Percentiles rank a stretch among this genome's conserved stretches.
These are phyloP conservation scores for Sarcophilus harrisii DNA, from an alignment of 2,797 vertebrate genomes.

Conservation along the genomic window DNA sequence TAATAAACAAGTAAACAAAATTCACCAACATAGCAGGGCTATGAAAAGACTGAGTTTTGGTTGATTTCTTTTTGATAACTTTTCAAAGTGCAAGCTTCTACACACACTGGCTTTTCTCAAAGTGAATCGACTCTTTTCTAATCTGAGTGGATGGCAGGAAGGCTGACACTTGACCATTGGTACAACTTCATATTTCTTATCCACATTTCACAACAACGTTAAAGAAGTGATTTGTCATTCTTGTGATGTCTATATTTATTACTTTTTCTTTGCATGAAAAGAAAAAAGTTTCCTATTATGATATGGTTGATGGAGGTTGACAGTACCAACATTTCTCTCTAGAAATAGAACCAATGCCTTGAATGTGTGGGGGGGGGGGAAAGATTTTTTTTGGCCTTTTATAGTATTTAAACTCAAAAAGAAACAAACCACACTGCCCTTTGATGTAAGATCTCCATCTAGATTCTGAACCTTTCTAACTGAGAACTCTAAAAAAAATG, in stretches of 20 bases:
- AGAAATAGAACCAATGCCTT: conserved; percentile 67
- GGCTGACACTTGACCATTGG: background rate
- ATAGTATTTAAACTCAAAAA: conserved; percentile 72
- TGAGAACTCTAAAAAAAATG: conserved; percentile 70
- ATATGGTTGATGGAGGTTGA: conserved; percentile 69
- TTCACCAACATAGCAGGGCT: background rate
- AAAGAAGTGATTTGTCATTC: conserved; percentile 8
- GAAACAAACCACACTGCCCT: conserved; percentile 72
- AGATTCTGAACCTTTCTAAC: conserved; percentile 61
- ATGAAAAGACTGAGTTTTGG: background rate
- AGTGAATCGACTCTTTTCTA: background rate
- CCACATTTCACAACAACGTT: background rate
- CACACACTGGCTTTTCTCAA: background rate
- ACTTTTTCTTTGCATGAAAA: conserved; percentile 62
- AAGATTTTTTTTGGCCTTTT: conserved; percentile 69
- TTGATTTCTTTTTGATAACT: background rate
- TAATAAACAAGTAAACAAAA: background rate
- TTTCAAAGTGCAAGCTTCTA: background rate
- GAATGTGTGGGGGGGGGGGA: background rate
- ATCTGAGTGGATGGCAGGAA: background rate
- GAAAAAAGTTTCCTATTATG: background rate
- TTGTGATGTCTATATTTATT: conserved; percentile 56
- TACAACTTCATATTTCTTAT: background rate
- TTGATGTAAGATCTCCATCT: conserved; percentile 67
- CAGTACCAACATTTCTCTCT: conserved; percentile 54